These are phyloP conservation scores for Calyptomena viridis DNA, from an alignment of 2,113 vertebrate species.

Conservation along the genomic window DNA sequence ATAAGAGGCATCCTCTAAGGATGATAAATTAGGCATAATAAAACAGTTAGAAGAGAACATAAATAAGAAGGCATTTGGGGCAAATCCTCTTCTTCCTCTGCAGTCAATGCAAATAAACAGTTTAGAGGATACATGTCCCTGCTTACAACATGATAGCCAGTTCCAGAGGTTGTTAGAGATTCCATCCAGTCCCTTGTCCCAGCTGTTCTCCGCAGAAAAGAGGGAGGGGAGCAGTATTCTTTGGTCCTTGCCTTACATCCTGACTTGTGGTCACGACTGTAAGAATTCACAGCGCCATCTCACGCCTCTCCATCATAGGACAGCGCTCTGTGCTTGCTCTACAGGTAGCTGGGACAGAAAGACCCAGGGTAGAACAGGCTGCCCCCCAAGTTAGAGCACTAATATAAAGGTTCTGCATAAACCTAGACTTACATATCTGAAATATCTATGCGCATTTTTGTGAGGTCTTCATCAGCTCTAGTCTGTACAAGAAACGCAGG, in stretches of 20 bases:
- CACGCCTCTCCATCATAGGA: neutral
- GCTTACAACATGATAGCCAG: neutral
- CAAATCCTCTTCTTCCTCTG: conserved; percentile 36
- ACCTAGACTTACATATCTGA: neutral
- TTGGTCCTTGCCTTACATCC: neutral
- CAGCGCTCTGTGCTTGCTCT: rapidly evolving
- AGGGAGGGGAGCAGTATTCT: neutral
- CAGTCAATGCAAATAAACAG: neutral
- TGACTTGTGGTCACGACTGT: neutral
- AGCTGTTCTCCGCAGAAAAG: neutral
- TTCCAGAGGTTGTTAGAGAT: neutral
- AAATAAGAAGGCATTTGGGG: conserved; percentile 48
- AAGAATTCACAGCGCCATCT: rapidly evolving
- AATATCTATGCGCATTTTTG: rapidly evolving
- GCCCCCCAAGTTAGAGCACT: neutral
- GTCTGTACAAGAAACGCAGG: neutral
- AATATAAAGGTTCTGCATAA: neutral
- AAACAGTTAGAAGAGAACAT: conserved; percentile 34
- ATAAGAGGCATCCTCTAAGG: conserved; percentile 49
- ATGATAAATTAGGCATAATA: conserved; percentile 50
- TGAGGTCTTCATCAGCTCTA: neutral
- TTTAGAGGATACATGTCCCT: neutral
- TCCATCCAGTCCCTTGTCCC: neutral
- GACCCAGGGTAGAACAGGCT: neutral
- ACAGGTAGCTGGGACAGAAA: neutral